These are phyloP conservation scores for Synaphobranchus kaupii DNA, from an alignment of 2,797 vertebrate genomes.

Conservation along the genomic window DNA sequence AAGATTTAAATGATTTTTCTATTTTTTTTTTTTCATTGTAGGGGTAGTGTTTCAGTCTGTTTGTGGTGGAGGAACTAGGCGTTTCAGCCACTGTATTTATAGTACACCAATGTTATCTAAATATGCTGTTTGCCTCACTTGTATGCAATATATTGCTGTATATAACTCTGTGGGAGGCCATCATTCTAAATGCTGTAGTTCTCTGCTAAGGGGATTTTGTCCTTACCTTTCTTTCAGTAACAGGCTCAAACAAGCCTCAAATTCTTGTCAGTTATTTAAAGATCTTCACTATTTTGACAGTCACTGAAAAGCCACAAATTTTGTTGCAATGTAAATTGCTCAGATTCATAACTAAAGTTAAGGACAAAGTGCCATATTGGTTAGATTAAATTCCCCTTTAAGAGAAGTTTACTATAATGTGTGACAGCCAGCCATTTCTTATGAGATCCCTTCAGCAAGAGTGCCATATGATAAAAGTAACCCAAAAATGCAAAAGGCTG, in stretches of 20 bases:
- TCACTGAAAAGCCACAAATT: background rate
- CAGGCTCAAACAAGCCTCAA: background rate
- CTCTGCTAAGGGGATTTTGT: background rate
- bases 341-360: background rate
- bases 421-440: background rate
- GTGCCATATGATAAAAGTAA: constrained; percentile 1
- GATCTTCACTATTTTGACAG: background rate
- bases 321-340: background rate
- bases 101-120: background rate
- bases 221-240: background rate
- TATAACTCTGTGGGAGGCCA: background rate
- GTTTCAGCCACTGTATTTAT: background rate
- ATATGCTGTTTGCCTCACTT: background rate
- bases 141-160: background rate
- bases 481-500: background rate
- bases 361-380: background rate
- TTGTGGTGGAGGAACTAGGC: background rate
- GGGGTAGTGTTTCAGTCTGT: background rate
- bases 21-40: background rate
- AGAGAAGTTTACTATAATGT: background rate
- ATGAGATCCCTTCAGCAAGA: background rate
- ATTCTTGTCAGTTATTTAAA: background rate
- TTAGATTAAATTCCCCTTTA: background rate
- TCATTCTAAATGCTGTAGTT: background rate
- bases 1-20: background rate